Base-by-base conservation (phyloP, 2,888 invertebrate species). In the Drosophila melanosoma region DNA sequence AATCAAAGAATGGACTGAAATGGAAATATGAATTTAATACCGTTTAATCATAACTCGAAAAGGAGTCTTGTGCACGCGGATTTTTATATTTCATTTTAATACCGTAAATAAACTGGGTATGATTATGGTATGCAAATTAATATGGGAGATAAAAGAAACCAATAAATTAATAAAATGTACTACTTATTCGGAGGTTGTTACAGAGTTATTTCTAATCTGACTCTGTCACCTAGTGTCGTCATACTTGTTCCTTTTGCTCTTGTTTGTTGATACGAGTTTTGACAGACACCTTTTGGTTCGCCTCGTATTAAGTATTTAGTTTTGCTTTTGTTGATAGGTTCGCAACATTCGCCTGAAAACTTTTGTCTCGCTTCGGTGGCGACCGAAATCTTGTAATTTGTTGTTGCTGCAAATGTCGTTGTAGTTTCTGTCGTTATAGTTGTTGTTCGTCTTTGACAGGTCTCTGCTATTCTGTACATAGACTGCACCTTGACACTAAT, bases 401-500 rank as follows among this genome's bases (percentile, higher is more conserved):
- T 61, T 72, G 48, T 72, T 74, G 60, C 32, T 20, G 15, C 20
- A 32, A 17, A 57, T 60, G 32, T 38, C 60, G 38, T 35, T 63
- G 15, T 63, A 49, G 38, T 71, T 52, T 56, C 72, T 53, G 35
- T 60, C 23, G n/a, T 69, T 69, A 53, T 52, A 63, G 63, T 71
- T 71, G 62, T 64, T 36, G 65, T 60, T 67, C 57, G 61, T 71
- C 65, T 77, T 62, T 57, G 61, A 71, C 48, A 59, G 54, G 64
- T 66, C 70, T 64, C 33, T 65, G 48, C 63, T 64, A 69, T 74
- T 70, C 56, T 56, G 65, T 74, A 82, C 85, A 76, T 69, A 77
- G 71, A 67, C 81, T 87, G 82, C 90, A 89, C 87, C 87, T 87
- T 87, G 87, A 90, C 87, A 89, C 90, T 89, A 83, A 90, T 89